phyloP scores from a whole-genome alignment of 2,113 vertebrate genomes.

The pig (Sus scrofa) region DNA sequence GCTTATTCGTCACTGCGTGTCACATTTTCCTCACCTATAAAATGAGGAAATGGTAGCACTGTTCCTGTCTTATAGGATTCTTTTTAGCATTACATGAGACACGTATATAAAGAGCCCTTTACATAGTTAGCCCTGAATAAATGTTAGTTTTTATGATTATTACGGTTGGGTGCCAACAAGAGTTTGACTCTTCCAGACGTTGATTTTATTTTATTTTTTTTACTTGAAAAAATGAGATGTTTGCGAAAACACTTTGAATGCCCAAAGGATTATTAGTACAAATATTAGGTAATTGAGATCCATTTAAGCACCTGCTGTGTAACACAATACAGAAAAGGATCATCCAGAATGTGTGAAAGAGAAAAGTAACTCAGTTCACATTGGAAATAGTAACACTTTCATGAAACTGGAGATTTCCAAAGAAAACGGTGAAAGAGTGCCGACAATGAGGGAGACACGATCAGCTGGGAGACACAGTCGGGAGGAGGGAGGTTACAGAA shows the following conservation, averaged over 20 bases:
- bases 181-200: not conserved
- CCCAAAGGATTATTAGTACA: not conserved
- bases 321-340: slow-evolving; percentile 25
- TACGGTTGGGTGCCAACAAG: not conserved
- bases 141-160: not conserved
- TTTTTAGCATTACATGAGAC: slow-evolving; percentile 18
- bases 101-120: not conserved
- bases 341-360: not conserved
- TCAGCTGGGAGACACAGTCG: not conserved
- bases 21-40: not conserved
- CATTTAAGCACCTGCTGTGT: not conserved
- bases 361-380: not conserved
- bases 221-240: slow-evolving; percentile 39
- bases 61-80: not conserved
- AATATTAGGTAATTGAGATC: slow-evolving; percentile 36
- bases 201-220: not conserved
- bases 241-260: slow-evolving; percentile 45
- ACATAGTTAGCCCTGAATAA: not conserved
- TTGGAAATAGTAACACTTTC: not conserved
- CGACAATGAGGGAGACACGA: not conserved
- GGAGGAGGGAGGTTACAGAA: not conserved
- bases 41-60: not conserved
- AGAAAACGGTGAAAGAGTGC: not conserved
- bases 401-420: not conserved
- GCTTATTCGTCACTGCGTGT: not conserved